These are phyloP conservation scores for sheep (Ovis aries) DNA, from an alignment of 2,113 vertebrate species.

Conservation along the genomic window ARS-UI_Ramb_v3.0 NC_056072.1:41461501-41462000, in stretches of 20 bases:
- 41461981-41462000: rapidly evolving
- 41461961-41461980: neutral
- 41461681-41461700: neutral
- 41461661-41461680: neutral
- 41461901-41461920: neutral
- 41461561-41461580: neutral
- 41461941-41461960: neutral
- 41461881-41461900: neutral
- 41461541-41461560: neutral
- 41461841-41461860: neutral
- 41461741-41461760: neutral
- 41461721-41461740: neutral
- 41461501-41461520: neutral
- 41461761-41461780: neutral
- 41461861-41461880: neutral
- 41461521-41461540: neutral
- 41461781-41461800: neutral
- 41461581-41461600: neutral
- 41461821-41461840: neutral
- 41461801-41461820: neutral
- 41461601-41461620: neutral
- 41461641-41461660: neutral
- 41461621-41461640: neutral
- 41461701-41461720: neutral
- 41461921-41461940: neutral